A percentile compares a stretch with the other conserved stretches of the same genome.
phyloP scores from a whole-genome alignment of 2,888 invertebrate species.

The Acronicta psi region DNA sequence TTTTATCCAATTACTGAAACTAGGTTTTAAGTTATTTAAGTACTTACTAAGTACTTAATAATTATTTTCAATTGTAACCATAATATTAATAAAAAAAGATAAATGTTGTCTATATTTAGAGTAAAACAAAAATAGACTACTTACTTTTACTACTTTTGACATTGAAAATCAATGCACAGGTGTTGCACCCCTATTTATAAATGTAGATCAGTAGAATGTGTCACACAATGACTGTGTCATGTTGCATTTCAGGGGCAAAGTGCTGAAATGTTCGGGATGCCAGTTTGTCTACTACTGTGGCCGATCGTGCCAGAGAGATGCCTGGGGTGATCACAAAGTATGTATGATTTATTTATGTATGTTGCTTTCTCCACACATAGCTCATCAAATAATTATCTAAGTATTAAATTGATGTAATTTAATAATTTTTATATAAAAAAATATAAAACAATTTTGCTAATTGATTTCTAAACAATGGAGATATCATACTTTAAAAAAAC shows the following conservation, averaged over 20 bases:
- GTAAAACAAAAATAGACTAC: not conserved
- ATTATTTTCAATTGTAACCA: too few relatives aligned
- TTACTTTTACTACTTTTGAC: not conserved
- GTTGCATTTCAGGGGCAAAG: constrained; percentile 89
- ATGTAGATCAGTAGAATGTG: constrained; percentile 11
- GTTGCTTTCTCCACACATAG: not conserved
- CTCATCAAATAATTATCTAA: not conserved
- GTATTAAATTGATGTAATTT: too few relatives aligned
- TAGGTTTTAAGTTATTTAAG: too few relatives aligned
- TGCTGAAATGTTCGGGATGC: constrained; percentile 95
- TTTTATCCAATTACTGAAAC: too few relatives aligned
- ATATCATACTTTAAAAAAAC: too few relatives aligned
- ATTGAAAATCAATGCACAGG: constrained; percentile 8
- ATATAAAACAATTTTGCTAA: too few relatives aligned
- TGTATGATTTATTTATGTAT: constrained; percentile 14
- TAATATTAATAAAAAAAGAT: too few relatives aligned
- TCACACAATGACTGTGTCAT: constrained; percentile 36
- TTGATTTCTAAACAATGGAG: too few relatives aligned
- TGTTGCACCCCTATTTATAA: constrained; percentile 40
- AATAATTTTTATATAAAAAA: too few relatives aligned
- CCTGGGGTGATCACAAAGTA: constrained; percentile 94
- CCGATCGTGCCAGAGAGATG: constrained; percentile 93
- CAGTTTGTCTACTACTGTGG: constrained; percentile 95
- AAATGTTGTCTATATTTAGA: not conserved
- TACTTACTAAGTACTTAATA: too few relatives aligned